Evolutionary conservation across 2,888 invertebrate species (phyloP).

Genomic region (Hemithea aestivaria): DNA sequence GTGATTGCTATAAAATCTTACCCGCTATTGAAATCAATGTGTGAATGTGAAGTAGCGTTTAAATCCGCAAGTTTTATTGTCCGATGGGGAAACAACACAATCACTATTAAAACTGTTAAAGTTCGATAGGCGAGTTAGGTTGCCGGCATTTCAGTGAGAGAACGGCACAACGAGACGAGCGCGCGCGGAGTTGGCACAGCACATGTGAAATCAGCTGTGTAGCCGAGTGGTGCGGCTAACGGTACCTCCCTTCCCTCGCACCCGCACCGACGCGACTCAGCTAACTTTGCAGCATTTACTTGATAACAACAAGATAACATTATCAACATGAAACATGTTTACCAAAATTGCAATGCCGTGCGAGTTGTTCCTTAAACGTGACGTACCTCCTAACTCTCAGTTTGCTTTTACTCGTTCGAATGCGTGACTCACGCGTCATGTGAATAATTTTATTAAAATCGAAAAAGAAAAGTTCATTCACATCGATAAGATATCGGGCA

Average conservation of each 20-base stretch:
- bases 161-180: conserved; percentile 48
- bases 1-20: conserved; percentile 31
- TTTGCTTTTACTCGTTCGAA: too few relatives aligned
- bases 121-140: conserved; percentile 31
- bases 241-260: conserved; percentile 42
- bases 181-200: conserved; percentile 42
- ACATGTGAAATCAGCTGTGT: conserved; percentile 76
- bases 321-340: conserved; percentile 14
- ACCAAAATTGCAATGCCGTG: conserved; percentile 17
- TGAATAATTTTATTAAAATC: conserved; percentile 25
- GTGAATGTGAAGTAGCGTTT: conserved; percentile 25
- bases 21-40: conserved; percentile 34
- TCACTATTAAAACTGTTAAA: conserved; percentile 38
- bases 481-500: conserved; percentile 31
- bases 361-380: not conserved
- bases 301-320: conserved; percentile 33
- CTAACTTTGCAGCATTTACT: conserved; percentile 47
- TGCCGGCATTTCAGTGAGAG: conserved; percentile 52
- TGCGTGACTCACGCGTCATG: conserved; percentile 29
- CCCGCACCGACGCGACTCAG: conserved; percentile 29
- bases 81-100: conserved; percentile 38
- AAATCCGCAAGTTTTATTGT: conserved; percentile 29
- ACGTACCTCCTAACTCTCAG: too few relatives aligned
- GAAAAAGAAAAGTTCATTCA: conserved; percentile 36
- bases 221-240: conserved; percentile 28